These are phyloP conservation scores for Andrena bicolor DNA, from an alignment of 2,888 invertebrate genomes.

Conservation along the genomic window DNA sequence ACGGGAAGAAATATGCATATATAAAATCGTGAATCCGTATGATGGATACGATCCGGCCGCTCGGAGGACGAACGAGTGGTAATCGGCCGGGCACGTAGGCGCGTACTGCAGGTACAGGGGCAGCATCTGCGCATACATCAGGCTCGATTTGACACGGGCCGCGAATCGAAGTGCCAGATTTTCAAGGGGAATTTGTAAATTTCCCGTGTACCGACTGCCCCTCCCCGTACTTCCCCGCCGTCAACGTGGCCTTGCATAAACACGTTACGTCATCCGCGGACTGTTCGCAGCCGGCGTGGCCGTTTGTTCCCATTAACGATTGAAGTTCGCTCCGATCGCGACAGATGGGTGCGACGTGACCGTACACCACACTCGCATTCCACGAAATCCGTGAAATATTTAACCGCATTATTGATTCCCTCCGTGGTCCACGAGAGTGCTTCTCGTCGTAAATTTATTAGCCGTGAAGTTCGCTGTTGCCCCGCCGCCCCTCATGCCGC, in stretches of 20 bases:
- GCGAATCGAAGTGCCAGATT: conserved; percentile 71
- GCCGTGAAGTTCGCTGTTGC: conserved; percentile 70
- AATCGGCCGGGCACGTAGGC: conserved; percentile 65
- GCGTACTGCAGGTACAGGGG: conserved; percentile 66
- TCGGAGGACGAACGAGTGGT: conserved; percentile 55
- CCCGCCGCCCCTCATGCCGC: conserved; percentile 43
- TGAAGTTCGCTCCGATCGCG: conserved; percentile 80
- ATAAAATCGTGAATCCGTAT: conserved; percentile 57
- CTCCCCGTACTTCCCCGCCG: conserved; percentile 44
- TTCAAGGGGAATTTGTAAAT: conserved; percentile 78
- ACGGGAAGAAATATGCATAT: conserved; percentile 38
- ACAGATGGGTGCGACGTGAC: conserved; percentile 82
- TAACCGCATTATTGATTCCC: conserved; percentile 82
- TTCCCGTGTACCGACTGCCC: conserved; percentile 64
- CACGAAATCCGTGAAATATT: conserved; percentile 82
- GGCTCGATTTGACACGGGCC: conserved; percentile 69
- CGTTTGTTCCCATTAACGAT: conserved; percentile 82
- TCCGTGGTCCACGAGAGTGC: conserved; percentile 75
- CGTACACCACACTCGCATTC: conserved; percentile 78
- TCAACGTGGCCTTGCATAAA: conserved; percentile 71
- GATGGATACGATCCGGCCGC: conserved; percentile 52
- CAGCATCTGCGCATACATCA: conserved; percentile 77
- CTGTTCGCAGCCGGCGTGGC: conserved; percentile 70
- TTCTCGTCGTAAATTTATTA: conserved; percentile 78
- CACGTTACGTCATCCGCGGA: conserved; percentile 72